Base-by-base conservation (phyloP, 2,797 vertebrate genomes). In the Labeo calbasu region DNA sequence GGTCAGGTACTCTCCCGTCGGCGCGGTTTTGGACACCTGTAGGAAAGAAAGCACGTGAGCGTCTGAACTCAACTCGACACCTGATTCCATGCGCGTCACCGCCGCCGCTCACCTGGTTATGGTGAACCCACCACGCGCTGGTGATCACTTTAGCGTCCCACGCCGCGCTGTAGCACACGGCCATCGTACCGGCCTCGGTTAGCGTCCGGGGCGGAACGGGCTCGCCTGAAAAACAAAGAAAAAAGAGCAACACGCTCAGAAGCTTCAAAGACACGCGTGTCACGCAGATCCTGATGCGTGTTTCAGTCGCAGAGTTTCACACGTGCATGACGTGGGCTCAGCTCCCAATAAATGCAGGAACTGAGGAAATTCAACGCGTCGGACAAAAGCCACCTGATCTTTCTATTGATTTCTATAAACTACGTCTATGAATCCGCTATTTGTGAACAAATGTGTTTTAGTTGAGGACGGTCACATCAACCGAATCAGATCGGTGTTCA, bases 111-210 rank as follows among this genome's bases (percentile, higher is more conserved):
- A 99, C 98, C 97, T 99, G 98, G 90, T 97, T 95, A 91, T 99
- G 97, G 90, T 97, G 94, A 87, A 99, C 98, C 98, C 98, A 99
- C 98, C 98, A 99, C 66, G 98, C 98, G 2, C 98, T 99, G 87
- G 98, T 99, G 92, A 99, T 94, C 15, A 99, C 95, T 0, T 99
- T 97, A 15, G 98, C 97, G 0, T 99, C 98, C 98, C 98, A 99
- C 66, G 98, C 98, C 2, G 97, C 98, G 5, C 98, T 99, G 93
- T 99, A 99, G 86, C 98, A 99, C 89, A 99, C 94, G 1, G 97
- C 92, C 98, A 99, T 99, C 0, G 97, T 99, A 59, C 96, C 98
- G 0, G 98, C 96, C 90, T 99, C 98, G 0, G 96, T 99, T 89
- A 99, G 93, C 0, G 97, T 99, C 15, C 97, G 96, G 0, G 98